A percentile compares a stretch with the other conserved stretches of the same genome.
Evolutionary conservation across 2,113 vertebrate species (phyloP).

Genomic region (Aphelocoma coerulescens): DNA sequence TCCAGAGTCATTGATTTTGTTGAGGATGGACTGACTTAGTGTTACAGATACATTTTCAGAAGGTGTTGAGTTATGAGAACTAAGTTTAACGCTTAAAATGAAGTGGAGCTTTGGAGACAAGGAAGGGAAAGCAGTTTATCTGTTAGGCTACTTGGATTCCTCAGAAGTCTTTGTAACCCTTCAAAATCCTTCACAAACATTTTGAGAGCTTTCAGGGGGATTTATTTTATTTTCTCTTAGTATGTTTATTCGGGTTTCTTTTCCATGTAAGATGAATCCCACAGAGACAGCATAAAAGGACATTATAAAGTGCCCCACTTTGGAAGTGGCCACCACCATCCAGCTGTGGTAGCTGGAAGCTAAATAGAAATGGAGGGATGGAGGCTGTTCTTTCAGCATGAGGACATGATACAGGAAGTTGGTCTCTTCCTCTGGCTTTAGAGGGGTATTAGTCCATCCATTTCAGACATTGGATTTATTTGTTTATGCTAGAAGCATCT

Average conservation of each 20-base stretch:
- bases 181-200: neutral
- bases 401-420: neutral
- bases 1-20: neutral
- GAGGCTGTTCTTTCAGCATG: neutral
- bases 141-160: neutral
- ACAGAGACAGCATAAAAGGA: neutral
- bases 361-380: neutral
- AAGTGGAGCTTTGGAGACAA: neutral
- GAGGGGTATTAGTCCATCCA: neutral
- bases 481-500: neutral
- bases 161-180: neutral
- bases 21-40: neutral
- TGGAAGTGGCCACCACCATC: neutral
- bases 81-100: neutral
- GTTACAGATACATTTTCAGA: neutral
- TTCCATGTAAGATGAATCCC: neutral
- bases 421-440: neutral
- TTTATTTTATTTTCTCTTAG: neutral
- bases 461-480: neutral
- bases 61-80: neutral
- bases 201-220: neutral
- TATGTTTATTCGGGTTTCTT: neutral
- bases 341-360: neutral
- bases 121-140: neutral
- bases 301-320: neutral